Base-by-base conservation (phyloP, 2,888 invertebrate genomes). In the Thereva nobilitata region DNA sequence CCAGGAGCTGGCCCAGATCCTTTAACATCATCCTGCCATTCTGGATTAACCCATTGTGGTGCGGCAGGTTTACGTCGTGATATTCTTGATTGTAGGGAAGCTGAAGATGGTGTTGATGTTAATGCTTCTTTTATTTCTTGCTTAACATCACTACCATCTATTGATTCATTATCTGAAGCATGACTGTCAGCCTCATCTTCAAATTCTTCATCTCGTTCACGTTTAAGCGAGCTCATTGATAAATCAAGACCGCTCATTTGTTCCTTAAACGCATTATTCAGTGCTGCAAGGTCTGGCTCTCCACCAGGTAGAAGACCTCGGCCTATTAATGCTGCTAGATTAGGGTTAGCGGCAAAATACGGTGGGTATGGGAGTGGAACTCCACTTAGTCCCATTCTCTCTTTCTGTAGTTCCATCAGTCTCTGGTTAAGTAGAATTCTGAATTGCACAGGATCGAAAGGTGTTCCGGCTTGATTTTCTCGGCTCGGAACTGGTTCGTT, bases 41-140 rank as follows among this genome's bases (percentile, higher is more conserved):
- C 93, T 0, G 97, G 97, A 80, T 96, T 96, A 4, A 97, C 95
- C 95, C 97, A 96, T 82, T 97, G 96, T 2, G 97, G 97, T 64
- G 96, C 95, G 1, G 95, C 95, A 1, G 96, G 95, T 83, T 97
- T 97, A 75, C 97, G 86, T 70, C 95, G 83, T 66, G 89, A 92
- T 53, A 87, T 85, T 74, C 88, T 74, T 1, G 79, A 72, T 66
- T 72, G 72, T 37, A 73, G 78, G 7, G 76, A 76, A 34, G 76
- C 71, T 49, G 85, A 83, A 49, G 84, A 83, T 61, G 84, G 82
- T 70, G 83, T 75, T 74, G 83, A 80, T 67, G 72, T 71, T 6
- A 75, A 74, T 9, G 74, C 73, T 66, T 67, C 71, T 59, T 79
- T 80, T 35, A 64, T 41, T 42, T 72, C 72, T 2, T 71, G 71